Base-by-base conservation (phyloP, 2,797 vertebrate genomes). In the Trematomus bernacchii region DNA sequence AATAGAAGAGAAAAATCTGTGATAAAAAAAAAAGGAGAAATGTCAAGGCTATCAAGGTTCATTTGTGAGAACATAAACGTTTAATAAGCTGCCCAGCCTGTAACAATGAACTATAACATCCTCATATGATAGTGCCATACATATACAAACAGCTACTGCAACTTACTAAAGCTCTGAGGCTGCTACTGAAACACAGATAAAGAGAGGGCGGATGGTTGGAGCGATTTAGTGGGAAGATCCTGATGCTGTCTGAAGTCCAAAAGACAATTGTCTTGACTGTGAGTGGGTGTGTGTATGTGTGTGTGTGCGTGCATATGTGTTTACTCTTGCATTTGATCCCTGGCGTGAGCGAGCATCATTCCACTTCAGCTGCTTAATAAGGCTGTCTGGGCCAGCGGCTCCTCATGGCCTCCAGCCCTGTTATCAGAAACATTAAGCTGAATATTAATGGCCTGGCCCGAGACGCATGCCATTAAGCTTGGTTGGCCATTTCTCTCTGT, bases 401-500 rank as follows among this genome's bases (percentile, higher is more conserved):
- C 96, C 84, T 97, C 96, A 93, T 95, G 93, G 95, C 95, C 96
- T 95, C 95, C 93, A 96, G 96, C 95, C 96, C 97, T 96, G 96
- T 97, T 97, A 98, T 98, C 97, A 97, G 97, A 98, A 97, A 97
- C 96, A 97, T 98, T 98, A 98, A 96, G 96, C 96, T 97, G 97
- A 97, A 96, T 97, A 97, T 98, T 98, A 98, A 98, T 97, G 96
- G 95, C 94, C 95, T 92, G 95, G 96, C 94, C 95, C 95, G 95
- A 98, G 96, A 98, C 95, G 96, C 96, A 97, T 97, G 96, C 96
- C 96, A 97, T 97, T 97, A 97, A 97, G 95, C 96, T 94, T 92
- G 95, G 96, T 92, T 93, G 95, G 96, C 95, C 96, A 97, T 97
- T 97, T 96, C 95, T 98, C 97, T 96, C 96, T 96, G 96, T 96